Base-by-base conservation (phyloP, 2,797 vertebrate genomes). In the Tapirus indicus region DNA sequence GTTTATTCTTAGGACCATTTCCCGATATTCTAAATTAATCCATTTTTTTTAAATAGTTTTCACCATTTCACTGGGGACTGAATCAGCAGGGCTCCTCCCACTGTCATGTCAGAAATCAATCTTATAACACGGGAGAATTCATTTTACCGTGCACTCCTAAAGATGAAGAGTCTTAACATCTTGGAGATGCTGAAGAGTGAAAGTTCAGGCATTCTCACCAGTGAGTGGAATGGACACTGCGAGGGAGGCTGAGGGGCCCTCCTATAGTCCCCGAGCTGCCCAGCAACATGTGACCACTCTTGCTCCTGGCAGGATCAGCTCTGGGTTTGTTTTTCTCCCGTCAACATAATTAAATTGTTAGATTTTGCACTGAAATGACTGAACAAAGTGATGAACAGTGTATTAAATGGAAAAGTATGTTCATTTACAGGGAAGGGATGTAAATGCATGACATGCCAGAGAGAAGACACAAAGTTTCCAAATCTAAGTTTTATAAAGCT, bases 211-310 rank as follows among this genome's bases (percentile, higher is more conserved):
- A 3, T 54, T 41, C 16, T 64, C 11, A 18, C 35, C 9, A 2
- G 35, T 1, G 27, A n/a, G 41, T 11, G 21, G 32, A 27, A 11
- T 0, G 4, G 32, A 14, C 21, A 0, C 27, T 1, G 14, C 2
- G 9, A 35, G 14, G 13, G 23, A 1, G 41, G 0, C 27, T 0
- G 0, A 29, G 64, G 0, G 35, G 64, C 4, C 12, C 35, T 18
- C 14, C 47, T 9, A 0, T 7, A 71, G 9, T 4, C 32, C 32
- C 21, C 9, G 27, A 32, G 16, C 16, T 9, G 29, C 41, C 13
- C 0, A 0, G 2, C 0, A 0, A 0, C 29, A 1, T 0, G n/a
- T 20, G 41, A 64, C 44, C 35, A 25, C 20, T 5, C 1, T 2
- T 2, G 0, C 41, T 71, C 21, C 68, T 6, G 5, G 4, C 8